phyloP scores from a whole-genome alignment of 2,113 vertebrate species.

The Vombatus ursinus region DNA sequence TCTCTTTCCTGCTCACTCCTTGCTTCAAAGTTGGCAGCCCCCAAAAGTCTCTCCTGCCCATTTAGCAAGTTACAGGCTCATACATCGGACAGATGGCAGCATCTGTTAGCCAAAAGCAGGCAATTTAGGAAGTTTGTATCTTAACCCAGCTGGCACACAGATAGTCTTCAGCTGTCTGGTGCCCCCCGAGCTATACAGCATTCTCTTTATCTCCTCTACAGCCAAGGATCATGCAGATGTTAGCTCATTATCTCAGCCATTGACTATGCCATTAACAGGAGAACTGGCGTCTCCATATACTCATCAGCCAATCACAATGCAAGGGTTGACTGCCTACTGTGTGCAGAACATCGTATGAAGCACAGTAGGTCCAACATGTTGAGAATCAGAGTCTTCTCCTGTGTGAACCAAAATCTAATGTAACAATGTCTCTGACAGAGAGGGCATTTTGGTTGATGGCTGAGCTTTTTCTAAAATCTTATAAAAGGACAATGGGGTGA shows the following conservation, averaged over 20 bases:
- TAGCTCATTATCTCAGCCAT: not conserved
- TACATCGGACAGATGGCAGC: conserved; percentile 61
- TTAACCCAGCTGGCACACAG: conserved; percentile 59
- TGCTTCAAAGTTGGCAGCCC: conserved; percentile 62
- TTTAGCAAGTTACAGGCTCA: conserved; percentile 60
- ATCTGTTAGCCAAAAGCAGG: conserved; percentile 67
- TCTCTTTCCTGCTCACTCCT: conserved; percentile 48
- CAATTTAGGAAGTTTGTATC: conserved; percentile 50
- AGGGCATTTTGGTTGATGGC: not conserved
- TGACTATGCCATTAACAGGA: not conserved
- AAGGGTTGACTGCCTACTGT: not conserved
- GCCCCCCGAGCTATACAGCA: not conserved
- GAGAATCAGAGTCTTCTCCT: not conserved
- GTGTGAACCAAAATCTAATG: not conserved
- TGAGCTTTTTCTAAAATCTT: conserved; percentile 39
- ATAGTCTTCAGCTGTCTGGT: conserved; percentile 32
- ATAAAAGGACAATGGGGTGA: conserved; percentile 6
- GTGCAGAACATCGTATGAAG: not conserved
- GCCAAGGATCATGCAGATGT: fast-evolving
- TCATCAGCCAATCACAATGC: not conserved
- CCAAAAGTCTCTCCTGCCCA: conserved; percentile 50
- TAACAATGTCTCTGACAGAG: not conserved
- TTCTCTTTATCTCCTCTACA: not conserved
- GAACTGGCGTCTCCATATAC: not conserved
- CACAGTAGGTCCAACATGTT: not conserved